Evolutionary conservation across 2,113 vertebrate genomes (phyloP).

Genomic region (Calypte anna): DNA sequence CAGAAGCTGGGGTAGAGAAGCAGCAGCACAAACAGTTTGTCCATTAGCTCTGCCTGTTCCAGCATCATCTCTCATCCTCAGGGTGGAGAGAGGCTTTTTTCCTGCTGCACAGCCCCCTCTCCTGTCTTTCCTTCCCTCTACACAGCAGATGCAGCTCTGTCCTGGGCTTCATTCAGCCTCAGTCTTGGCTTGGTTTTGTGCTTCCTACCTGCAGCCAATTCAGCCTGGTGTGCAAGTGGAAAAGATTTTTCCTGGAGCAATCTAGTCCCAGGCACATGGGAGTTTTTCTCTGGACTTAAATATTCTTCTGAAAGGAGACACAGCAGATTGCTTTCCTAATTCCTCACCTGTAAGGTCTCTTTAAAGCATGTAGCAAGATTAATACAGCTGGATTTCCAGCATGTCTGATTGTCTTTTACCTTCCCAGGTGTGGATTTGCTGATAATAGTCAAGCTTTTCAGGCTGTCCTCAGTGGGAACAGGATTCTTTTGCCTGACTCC

Average conservation of each 20-base stretch:
- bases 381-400: not conserved
- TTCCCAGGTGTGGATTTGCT: not conserved
- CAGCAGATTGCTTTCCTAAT: not conserved
- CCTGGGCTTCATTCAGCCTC: not conserved
- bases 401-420: not conserved
- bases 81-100: not conserved
- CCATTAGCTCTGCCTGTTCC: not conserved
- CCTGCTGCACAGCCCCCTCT: conserved; percentile 36
- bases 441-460: not conserved
- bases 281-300: not conserved
- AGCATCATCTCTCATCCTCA: not conserved
- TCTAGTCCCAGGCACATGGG: rapidly evolving
- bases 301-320: not conserved
- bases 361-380: not conserved
- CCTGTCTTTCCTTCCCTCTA: not conserved
- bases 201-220: not conserved
- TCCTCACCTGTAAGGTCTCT: not conserved
- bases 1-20: not conserved
- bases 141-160: not conserved
- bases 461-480: not conserved
- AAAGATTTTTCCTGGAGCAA: not conserved
- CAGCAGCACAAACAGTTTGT: not conserved
- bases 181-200: not conserved
- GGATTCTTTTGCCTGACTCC: not conserved
- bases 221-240: not conserved